These are phyloP conservation scores for Nycticryphes semicollaris DNA, from an alignment of 2,113 vertebrate species.

Conservation along the genomic window DNA sequence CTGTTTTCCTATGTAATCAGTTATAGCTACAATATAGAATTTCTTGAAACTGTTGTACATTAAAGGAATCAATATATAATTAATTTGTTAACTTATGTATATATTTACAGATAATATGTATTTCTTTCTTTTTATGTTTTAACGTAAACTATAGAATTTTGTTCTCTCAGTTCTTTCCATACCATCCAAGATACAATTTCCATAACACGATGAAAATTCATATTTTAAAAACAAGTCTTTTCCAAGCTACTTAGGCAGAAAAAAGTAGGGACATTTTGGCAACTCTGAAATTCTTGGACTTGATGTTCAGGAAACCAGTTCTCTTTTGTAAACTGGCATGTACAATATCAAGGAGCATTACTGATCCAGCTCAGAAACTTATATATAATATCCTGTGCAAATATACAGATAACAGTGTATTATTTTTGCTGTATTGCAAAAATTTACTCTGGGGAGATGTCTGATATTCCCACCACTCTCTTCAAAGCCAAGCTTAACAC, in stretches of 20 bases:
- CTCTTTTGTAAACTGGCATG: not conserved
- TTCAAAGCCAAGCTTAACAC: slow-evolving; percentile 26
- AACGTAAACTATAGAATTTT: not conserved
- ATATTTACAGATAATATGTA: not conserved
- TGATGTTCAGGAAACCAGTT: not conserved
- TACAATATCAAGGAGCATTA: not conserved
- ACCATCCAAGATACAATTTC: not conserved
- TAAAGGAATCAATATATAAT: not conserved
- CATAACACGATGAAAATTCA: not conserved
- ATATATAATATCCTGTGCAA: not conserved
- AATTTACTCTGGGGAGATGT: slow-evolving; percentile 28
- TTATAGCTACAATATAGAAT: not conserved
- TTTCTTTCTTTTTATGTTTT: not conserved
- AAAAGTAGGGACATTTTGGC: not conserved
- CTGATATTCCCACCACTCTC: slow-evolving; percentile 37
- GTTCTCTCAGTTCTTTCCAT: not conserved
- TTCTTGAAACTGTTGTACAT: not conserved
- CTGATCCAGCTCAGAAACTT: slow-evolving; percentile 38
- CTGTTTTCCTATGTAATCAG: not conserved
- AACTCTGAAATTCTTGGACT: not conserved
- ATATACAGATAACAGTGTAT: not conserved
- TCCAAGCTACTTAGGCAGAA: not conserved
- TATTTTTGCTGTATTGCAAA: slow-evolving; percentile 10
- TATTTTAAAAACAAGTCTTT: not conserved
- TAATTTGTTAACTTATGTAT: not conserved